Percentiles rank a stretch among this genome's conserved stretches.
Evolutionary conservation across 30 jellyfish, hydroid and myxozoan genomes (phyloP).

Genomic region (Aurelia sp.): DNA sequence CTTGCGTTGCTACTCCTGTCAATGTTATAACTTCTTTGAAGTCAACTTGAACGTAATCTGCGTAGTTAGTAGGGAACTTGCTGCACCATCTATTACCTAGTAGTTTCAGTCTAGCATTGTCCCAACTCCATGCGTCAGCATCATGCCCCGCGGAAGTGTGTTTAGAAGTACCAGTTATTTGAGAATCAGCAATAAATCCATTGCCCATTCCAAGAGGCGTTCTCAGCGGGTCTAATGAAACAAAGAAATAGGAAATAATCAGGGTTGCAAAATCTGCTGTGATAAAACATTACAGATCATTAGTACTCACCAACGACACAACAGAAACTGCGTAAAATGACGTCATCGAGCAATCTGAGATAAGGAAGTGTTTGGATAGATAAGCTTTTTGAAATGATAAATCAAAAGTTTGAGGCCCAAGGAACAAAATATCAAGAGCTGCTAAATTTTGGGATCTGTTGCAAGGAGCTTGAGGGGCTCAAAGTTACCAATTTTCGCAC

Average conservation of each 20-base stretch:
- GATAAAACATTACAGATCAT: too few relatives aligned
- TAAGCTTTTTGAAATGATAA: too few relatives aligned
- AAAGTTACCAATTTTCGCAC: too few relatives aligned
- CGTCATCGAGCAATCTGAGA: too few relatives aligned
- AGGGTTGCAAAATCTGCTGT: too few relatives aligned
- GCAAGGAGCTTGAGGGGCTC: too few relatives aligned
- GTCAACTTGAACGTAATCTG: constrained; percentile 63
- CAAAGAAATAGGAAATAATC: background rate
- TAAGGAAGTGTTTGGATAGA: too few relatives aligned
- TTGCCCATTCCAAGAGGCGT: constrained; percentile 64
- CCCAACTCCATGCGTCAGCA: background rate
- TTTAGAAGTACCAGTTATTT: constrained; percentile 45
- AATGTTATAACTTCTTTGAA: constrained; percentile 42
- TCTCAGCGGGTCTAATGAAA: background rate
- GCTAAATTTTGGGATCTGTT: too few relatives aligned
- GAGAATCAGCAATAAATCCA: constrained; percentile 44
- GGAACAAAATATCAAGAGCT: too few relatives aligned
- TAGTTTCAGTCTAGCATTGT: constrained; percentile 37
- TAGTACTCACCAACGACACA: too few relatives aligned
- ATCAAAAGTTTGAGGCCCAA: too few relatives aligned
- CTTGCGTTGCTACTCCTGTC: constrained; percentile 76
- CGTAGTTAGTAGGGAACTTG: constrained; percentile 6
- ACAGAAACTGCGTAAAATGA: too few relatives aligned
- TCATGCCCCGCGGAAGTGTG: background rate
- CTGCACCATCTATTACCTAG: constrained; percentile 66